Base-by-base conservation (phyloP, 2,113 vertebrate species). In the Zosterops pallidus region DNA sequence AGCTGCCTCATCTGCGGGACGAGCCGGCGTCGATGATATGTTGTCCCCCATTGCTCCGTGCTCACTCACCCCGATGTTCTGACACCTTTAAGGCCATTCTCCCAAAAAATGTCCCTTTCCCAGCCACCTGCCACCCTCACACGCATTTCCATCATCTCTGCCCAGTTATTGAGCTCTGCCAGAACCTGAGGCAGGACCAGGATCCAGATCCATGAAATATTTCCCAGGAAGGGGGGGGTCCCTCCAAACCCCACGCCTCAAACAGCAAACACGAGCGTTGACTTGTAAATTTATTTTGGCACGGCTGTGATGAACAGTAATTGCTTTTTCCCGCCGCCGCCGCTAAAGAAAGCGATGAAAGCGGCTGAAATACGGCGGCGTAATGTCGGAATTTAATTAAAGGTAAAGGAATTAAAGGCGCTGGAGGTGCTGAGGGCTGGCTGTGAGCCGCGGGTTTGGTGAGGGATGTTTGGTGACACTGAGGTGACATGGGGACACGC, bases 381-480 rank as follows among this genome's bases (percentile, higher is more conserved):
- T 95, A 87, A 86, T 83, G 82, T 65, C 4, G 2, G 88, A 37
- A 93, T 97, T 97, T 96, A 97, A 96, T 96, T 96, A 96, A 94
- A 96, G 88, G 28, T 81, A 63, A 86, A 83, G 68, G 86, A 84
- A 60, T 63, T 63, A 35, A 82, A 13, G 37, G 83, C 52, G 94
- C 88, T 47, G 95, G 28, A 84, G 85, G 81, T 13, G 50, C 70
- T 39, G 72, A 44, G 14, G 84, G 70, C 83, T 74, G 74, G 52
- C 55, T 60, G 71, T 0, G 7, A 60, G 6, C 17, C 6, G 0
- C 4, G 0, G n/a, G 15, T 41, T 39, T 8, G 63, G 33, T 49
- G 92, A 72, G 8, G 1, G 20, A 71, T 20, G 4, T 3, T 39
- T 39, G 39, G 3, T 22, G 64, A 29, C 35, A n/a, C 24, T 0